Percentiles rank a stretch among this genome's conserved stretches.
Conservation (phyloP, 2,888 invertebrate species). For the Incurvaria masculella region DNA sequence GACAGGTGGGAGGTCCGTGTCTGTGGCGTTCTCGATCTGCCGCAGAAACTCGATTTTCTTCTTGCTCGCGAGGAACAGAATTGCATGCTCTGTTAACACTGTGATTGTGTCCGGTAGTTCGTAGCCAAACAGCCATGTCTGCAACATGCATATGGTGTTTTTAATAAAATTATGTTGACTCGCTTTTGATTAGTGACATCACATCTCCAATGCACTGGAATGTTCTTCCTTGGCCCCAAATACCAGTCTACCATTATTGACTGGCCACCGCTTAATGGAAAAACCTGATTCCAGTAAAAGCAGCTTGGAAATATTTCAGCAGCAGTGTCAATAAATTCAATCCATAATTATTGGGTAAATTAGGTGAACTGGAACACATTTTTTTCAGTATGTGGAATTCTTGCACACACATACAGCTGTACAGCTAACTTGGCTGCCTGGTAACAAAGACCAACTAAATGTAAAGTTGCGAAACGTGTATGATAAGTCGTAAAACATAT, state of each 20-base stretch:
- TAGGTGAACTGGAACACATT: too few species aligned
- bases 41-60: conserved; percentile 97
- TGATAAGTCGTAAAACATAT: too few species aligned
- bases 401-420: too few species aligned
- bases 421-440: too few species aligned
- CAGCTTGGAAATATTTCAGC: conserved; percentile 6
- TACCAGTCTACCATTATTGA: too few species aligned
- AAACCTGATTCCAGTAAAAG: background rate
- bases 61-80: conserved; percentile 92
- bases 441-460: too few species aligned
- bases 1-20: conserved; percentile 74
- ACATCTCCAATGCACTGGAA: conserved; percentile 6
- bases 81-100: conserved; percentile 80
- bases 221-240: too few species aligned
- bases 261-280: background rate
- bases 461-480: too few species aligned
- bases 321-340: conserved; percentile 10
- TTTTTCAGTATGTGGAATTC: too few species aligned
- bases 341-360: background rate
- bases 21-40: conserved; percentile 81
- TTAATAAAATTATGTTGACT: conserved; percentile 11
- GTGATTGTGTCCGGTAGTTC: conserved; percentile 95
- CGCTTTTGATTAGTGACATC: conserved; percentile 4
- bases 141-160: conserved; percentile 22
- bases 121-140: conserved; percentile 97